Conservation (phyloP, 2,113 vertebrate genomes). For the Lophochroa leadbeateri region DNA sequence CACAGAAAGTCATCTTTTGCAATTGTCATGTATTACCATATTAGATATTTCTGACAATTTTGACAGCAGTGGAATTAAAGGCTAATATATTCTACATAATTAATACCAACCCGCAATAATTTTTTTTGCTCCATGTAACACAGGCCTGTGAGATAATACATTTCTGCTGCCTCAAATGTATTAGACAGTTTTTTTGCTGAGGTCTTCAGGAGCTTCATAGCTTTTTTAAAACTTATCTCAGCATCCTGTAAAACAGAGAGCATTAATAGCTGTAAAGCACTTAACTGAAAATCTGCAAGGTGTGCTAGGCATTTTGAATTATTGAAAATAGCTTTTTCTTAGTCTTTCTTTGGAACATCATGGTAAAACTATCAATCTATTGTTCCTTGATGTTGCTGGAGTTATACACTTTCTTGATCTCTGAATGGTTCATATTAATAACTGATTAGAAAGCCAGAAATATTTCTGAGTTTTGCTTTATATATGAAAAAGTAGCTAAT, state of each 20-base stretch:
- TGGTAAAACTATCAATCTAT: not conserved
- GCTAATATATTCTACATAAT: not conserved
- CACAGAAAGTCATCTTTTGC: not conserved
- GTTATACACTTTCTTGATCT: not conserved
- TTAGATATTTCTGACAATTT: not conserved
- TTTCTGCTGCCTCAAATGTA: slow-evolving; percentile 59
- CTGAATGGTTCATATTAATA: not conserved
- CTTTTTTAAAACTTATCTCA: slow-evolving; percentile 70
- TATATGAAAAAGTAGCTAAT: not conserved
- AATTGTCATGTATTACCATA: not conserved
- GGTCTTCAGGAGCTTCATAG: slow-evolving; percentile 46
- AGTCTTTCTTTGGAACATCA: not conserved
- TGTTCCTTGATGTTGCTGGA: not conserved
- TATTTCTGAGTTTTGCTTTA: not conserved
- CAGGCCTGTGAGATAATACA: slow-evolving; percentile 75
- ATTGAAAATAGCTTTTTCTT: not conserved
- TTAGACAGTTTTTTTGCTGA: not conserved
- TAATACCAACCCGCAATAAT: slow-evolving; percentile 61
- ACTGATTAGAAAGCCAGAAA: not conserved
- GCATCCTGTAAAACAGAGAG: slow-evolving; percentile 72
- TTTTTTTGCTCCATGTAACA: slow-evolving; percentile 75
- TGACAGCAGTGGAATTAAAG: not conserved
- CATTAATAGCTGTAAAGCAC: not conserved
- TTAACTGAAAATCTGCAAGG: not conserved
- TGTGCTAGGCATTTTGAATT: not conserved